Percentiles rank a stretch among this genome's conserved stretches.
Conservation (phyloP, 2,888 invertebrate genomes). For the Andrena minutula region DNA sequence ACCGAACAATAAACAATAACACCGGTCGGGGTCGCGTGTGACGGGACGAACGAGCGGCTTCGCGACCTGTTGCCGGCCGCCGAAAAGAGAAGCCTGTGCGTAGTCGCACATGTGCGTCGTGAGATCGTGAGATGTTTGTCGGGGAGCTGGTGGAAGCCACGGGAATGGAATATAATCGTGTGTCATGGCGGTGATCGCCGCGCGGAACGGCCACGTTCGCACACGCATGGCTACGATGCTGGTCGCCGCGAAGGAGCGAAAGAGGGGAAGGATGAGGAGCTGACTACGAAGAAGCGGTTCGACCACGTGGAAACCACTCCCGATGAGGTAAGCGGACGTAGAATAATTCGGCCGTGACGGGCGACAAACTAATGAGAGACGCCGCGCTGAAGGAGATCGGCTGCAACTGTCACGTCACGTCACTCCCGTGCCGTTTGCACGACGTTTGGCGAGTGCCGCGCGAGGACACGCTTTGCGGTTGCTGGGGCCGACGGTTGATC, state of each 20-base stretch:
- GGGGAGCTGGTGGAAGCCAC: conserved; percentile 18
- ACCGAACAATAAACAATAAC: conserved; percentile 64
- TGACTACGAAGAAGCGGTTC: conserved; percentile 68
- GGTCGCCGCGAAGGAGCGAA: conserved; percentile 63
- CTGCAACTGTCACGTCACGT: background rate
- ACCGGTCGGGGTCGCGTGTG: conserved; percentile 34
- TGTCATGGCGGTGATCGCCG: conserved; percentile 62
- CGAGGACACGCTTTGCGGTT: conserved; percentile 10
- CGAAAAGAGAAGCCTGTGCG: conserved; percentile 31
- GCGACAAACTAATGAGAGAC: background rate
- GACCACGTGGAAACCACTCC: conserved; percentile 58
- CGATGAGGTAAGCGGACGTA: conserved; percentile 73
- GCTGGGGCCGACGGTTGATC: conserved; percentile 17
- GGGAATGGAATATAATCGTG: conserved; percentile 42
- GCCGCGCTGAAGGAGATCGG: background rate
- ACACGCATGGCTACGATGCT: conserved; percentile 59
- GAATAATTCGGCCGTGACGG: background rate
- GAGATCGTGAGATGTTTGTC: conserved; percentile 47
- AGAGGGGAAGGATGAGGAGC: conserved; percentile 72
- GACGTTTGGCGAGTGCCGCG: conserved; percentile 38
- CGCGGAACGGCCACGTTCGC: conserved; percentile 47
- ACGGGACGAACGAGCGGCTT: conserved; percentile 4
- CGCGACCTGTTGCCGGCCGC: conserved; percentile 58
- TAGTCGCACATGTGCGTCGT: conserved; percentile 24
- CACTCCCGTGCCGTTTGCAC: conserved; percentile 3